Evolutionary conservation across 1,140 invertebrate genomes (phyloP).

Genomic region (Neotoxoptera formosana): DNA sequence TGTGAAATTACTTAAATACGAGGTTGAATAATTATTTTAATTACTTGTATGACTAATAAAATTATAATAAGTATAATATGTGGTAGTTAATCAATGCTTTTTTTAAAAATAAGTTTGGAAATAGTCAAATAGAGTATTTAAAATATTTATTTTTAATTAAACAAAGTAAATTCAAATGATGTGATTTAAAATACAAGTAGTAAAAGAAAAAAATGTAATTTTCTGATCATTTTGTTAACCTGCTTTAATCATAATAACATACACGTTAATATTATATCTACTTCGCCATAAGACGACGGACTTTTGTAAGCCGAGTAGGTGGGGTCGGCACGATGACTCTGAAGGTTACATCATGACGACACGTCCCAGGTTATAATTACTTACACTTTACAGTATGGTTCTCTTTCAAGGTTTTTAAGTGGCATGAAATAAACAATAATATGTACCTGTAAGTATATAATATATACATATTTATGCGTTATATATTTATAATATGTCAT

Average conservation of each 20-base stretch:
- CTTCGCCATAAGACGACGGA: not conserved
- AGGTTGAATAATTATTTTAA: not conserved
- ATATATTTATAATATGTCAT: constrained; percentile 11
- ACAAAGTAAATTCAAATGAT: not conserved
- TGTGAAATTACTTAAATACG: not conserved
- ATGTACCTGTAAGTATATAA: not conserved
- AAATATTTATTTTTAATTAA: not conserved
- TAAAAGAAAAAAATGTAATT: not conserved
- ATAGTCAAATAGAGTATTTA: not conserved
- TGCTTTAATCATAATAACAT: not conserved
- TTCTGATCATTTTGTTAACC: not conserved
- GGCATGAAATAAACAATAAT: constrained; percentile 37
- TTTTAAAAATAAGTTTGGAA: not conserved
- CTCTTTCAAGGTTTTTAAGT: constrained; percentile 42
- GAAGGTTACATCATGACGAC: constrained; percentile 54
- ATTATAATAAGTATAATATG: not conserved
- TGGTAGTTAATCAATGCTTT: not conserved
- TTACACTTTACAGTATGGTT: constrained; percentile 42
- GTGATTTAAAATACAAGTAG: not conserved
- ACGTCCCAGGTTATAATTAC: constrained; percentile 54
- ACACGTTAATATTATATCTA: not conserved
- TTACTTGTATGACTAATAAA: not conserved
- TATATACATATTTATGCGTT: not conserved
- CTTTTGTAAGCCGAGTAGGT: constrained; percentile 4
- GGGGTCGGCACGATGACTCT: constrained; percentile 39